Conservation (phyloP, 2,113 vertebrate genomes). For the Ictalurus punctatus region DNA sequence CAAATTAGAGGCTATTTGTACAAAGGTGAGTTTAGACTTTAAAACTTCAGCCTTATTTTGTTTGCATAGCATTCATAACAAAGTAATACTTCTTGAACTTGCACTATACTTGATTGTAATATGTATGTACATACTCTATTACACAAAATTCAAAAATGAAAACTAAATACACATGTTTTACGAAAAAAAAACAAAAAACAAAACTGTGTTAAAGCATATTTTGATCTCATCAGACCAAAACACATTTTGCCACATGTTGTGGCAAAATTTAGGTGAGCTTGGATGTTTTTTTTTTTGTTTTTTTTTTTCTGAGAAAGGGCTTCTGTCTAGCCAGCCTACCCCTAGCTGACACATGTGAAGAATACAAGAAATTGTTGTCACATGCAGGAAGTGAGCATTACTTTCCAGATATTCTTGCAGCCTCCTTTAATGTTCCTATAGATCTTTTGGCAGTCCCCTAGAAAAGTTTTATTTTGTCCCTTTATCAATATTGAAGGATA, state of each 20-base stretch:
- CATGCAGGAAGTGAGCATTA: neutral
- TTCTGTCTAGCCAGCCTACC: neutral
- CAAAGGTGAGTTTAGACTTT: neutral
- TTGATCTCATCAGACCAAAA: neutral
- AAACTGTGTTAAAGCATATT: neutral
- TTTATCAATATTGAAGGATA: neutral
- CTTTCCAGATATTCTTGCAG: neutral
- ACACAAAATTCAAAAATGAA: neutral
- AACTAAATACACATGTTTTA: neutral
- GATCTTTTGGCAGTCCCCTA: neutral
- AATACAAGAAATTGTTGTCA: neutral
- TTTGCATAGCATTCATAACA: neutral
- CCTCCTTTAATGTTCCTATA: neutral
- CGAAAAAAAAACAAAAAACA: neutral
- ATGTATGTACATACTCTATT: no score
- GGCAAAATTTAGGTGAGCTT: neutral
- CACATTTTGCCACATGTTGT: neutral
- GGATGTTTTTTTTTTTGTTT: neutral
- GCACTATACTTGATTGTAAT: no score
- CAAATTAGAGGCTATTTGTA: conserved; percentile 18
- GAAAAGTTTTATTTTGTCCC: neutral
- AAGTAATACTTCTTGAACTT: no score
- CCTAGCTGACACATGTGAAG: neutral
- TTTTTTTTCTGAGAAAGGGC: neutral
- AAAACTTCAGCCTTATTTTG: neutral